Percentiles rank a stretch among this genome's conserved stretches.
These are phyloP conservation scores for Desoria tigrina DNA, from an alignment of 2,888 invertebrate genomes.

Conservation along the genomic window DNA sequence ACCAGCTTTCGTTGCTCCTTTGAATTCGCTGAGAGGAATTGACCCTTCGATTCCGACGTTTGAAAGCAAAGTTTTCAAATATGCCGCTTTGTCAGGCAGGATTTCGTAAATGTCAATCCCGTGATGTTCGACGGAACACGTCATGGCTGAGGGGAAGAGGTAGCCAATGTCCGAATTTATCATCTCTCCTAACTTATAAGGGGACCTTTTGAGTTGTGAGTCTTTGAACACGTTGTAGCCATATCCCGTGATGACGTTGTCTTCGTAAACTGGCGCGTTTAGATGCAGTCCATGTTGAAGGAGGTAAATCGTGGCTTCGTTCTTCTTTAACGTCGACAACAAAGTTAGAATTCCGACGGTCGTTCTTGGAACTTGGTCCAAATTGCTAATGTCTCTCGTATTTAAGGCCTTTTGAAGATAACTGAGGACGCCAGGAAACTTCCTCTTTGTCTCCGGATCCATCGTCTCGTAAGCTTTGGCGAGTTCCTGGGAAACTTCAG, in stretches of 20 bases:
- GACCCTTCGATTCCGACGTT: constrained; percentile 5
- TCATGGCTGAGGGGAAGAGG: constrained; percentile 20
- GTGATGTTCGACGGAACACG: constrained; percentile 2
- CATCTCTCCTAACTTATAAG: constrained; percentile 13
- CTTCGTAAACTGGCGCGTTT: constrained; percentile 20
- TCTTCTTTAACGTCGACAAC: constrained; percentile 19
- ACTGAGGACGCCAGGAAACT: constrained; percentile 24
- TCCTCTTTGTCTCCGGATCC: not conserved
- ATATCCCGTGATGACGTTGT: constrained; percentile 18
- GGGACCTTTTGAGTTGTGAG: constrained; percentile 8
- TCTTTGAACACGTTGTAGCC: constrained; percentile 30
- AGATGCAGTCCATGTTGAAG: constrained; percentile 27
- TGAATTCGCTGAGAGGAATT: constrained; percentile 5
- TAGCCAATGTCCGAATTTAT: too few relatives aligned
- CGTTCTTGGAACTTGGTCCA: too few relatives aligned
- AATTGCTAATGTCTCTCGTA: constrained; percentile 19
- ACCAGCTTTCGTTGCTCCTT: constrained; percentile 14
- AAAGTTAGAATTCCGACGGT: constrained; percentile 23
- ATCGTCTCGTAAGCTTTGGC: constrained; percentile 12
- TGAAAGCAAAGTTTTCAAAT: constrained; percentile 1
- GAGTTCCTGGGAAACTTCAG: constrained; percentile 22
- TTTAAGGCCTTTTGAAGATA: constrained; percentile 32
- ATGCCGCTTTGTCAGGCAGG: constrained; percentile 3
- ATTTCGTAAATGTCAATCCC: constrained; percentile 8
- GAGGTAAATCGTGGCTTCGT: constrained; percentile 16